phyloP scores from a whole-genome alignment of 2,113 vertebrate genomes.

The Ammospiza nelsoni region DNA sequence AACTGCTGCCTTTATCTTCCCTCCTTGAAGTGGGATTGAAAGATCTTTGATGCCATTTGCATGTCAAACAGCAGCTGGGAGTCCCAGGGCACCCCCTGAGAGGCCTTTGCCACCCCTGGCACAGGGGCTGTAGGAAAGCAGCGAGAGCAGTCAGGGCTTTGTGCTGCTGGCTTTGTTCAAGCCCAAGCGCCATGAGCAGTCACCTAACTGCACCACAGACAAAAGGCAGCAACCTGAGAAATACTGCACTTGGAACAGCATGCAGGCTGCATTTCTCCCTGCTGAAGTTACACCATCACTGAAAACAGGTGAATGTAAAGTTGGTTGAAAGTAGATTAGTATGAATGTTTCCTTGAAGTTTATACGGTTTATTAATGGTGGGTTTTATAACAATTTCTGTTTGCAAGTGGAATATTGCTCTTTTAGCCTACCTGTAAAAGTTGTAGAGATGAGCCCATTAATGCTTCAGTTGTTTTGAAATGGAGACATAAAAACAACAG shows the following conservation, averaged over 20 bases:
- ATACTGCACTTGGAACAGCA: neutral
- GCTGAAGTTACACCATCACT: neutral
- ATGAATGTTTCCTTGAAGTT: neutral
- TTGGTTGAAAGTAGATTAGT: neutral
- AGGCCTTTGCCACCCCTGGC: conserved; percentile 47
- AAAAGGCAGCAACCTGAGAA: neutral
- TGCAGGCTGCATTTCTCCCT: neutral
- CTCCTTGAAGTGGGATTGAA: conserved; percentile 47
- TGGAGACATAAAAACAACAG: neutral
- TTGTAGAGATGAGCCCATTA: neutral
- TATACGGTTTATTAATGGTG: neutral
- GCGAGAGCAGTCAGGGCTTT: neutral
- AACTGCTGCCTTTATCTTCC: neutral
- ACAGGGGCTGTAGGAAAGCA: conserved; percentile 59
- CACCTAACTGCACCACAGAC: neutral
- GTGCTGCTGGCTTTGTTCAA: conserved; percentile 33
- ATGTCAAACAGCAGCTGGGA: conserved; percentile 36
- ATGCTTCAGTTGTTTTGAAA: neutral
- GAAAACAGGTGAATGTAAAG: neutral
- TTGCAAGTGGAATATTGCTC: neutral
- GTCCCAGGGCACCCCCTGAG: neutral
- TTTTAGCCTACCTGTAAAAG: neutral
- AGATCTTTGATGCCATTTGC: conserved; percentile 50
- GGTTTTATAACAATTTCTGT: neutral
- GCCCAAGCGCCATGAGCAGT: neutral